Evolutionary conservation across 2,888 invertebrate species (phyloP).

Genomic region (Gandaritis pyraliata): DNA sequence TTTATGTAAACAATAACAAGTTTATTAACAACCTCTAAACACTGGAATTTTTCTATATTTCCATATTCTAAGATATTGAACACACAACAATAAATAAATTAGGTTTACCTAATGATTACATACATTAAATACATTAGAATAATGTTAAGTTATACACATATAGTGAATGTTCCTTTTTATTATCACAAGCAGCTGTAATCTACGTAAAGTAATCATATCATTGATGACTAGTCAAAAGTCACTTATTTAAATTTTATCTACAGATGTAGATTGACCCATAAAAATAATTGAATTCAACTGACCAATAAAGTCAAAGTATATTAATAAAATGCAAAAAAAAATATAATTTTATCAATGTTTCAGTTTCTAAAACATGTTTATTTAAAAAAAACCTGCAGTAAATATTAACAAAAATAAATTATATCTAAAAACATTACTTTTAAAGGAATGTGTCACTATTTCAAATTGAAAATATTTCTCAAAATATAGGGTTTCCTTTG

Average conservation of each 20-base stretch:
- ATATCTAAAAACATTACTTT: constrained; percentile 16
- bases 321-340: neutral
- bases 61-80: constrained; percentile 17
- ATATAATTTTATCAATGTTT: neutral
- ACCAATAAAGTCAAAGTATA: constrained; percentile 1
- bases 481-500: constrained; percentile 30
- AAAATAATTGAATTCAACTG: neutral
- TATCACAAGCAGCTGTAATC: constrained; percentile 29
- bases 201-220: constrained; percentile 7
- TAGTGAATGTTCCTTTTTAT: constrained; percentile 33
- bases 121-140: constrained; percentile 37
- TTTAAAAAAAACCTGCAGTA: neutral
- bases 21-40: constrained; percentile 32
- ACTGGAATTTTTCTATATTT: constrained; percentile 22
- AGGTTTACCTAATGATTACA: neutral
- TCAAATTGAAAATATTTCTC: constrained; percentile 24
- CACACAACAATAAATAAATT: constrained; percentile 27
- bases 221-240: constrained; percentile 22
- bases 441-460: constrained; percentile 40
- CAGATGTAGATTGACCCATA: neutral
- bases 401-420: constrained; percentile 2
- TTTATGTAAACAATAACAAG: constrained; percentile 16
- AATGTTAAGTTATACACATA: constrained; percentile 16
- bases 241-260: constrained; percentile 5
- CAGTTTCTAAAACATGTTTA: neutral